A percentile compares a stretch with the other conserved stretches of the same genome.
Conservation (phyloP, 2,113 vertebrate genomes). For the Acanthisitta chloris region DNA sequence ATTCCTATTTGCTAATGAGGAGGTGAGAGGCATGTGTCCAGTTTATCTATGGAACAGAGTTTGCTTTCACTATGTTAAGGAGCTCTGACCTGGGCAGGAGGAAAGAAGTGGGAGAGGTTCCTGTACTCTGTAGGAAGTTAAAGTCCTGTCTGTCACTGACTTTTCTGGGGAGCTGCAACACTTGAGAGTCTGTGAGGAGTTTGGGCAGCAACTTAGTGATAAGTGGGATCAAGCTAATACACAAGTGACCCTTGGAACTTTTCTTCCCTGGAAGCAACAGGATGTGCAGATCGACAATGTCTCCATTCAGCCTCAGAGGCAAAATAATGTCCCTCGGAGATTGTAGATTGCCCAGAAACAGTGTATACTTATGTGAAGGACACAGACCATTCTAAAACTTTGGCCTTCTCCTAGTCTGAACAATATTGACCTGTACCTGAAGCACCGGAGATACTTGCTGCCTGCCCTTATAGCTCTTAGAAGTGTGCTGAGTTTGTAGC, state of each 20-base stretch:
- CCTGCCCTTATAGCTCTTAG: background rate
- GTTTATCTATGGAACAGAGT: background rate
- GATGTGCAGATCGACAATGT: background rate
- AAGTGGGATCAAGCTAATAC: background rate
- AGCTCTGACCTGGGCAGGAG: background rate
- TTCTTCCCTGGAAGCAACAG: background rate
- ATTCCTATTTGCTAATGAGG: background rate
- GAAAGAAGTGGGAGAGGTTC: background rate
- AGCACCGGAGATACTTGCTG: background rate
- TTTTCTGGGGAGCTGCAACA: background rate
- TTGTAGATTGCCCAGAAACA: background rate
- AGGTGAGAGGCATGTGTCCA: background rate
- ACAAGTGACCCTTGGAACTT: background rate
- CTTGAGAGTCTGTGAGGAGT: background rate
- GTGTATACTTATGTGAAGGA: background rate
- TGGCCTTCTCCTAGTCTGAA: background rate
- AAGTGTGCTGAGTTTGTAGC: background rate
- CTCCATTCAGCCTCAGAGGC: background rate
- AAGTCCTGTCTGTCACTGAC: background rate
- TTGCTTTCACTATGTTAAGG: background rate
- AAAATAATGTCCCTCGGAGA: background rate
- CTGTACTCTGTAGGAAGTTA: background rate
- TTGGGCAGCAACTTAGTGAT: rapidly evolving
- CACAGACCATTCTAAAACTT: background rate
- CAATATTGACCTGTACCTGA: background rate